Percentiles rank a stretch among this genome's conserved stretches.
Evolutionary conservation across 2,113 vertebrate species (phyloP).

Genomic region (Phrynosoma blainvillii): DNA sequence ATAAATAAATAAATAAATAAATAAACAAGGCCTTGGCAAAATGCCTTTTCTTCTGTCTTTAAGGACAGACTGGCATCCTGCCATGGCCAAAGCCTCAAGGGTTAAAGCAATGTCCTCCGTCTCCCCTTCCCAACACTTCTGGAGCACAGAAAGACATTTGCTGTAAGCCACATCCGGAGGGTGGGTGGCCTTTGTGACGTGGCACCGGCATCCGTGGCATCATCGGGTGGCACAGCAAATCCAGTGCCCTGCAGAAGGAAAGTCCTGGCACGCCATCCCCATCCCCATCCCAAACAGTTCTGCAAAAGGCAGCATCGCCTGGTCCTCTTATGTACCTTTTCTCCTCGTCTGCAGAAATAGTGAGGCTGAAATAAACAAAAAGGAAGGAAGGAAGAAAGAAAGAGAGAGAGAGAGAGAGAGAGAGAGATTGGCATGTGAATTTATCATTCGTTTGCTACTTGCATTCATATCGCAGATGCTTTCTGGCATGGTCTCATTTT

Average conservation of each 20-base stretch:
- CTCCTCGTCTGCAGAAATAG: constrained; percentile 84
- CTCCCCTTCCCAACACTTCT: neutral
- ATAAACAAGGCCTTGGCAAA: no score
- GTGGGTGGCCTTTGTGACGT: neutral
- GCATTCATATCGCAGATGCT: neutral
- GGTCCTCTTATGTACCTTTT: constrained; percentile 79
- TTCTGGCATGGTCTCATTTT: rapidly evolving
- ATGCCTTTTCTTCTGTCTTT: neutral
- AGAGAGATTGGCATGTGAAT: neutral
- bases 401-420: no score
- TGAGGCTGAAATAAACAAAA: constrained; percentile 69
- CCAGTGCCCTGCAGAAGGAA: no score
- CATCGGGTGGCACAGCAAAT: no score
- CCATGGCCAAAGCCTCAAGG: neutral
- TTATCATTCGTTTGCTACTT: neutral
- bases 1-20: no score
- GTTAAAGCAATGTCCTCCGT: neutral
- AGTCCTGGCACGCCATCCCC: no score
- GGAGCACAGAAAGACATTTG: neutral
- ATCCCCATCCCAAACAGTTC: neutral
- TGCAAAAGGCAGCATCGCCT: neutral
- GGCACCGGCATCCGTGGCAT: neutral
- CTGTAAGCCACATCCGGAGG: neutral
- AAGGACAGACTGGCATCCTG: no score
- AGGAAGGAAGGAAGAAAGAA: no score